Evolutionary conservation across 1,140 invertebrate species (phyloP).

Genomic region (Druon quercuslanigerum): DNA sequence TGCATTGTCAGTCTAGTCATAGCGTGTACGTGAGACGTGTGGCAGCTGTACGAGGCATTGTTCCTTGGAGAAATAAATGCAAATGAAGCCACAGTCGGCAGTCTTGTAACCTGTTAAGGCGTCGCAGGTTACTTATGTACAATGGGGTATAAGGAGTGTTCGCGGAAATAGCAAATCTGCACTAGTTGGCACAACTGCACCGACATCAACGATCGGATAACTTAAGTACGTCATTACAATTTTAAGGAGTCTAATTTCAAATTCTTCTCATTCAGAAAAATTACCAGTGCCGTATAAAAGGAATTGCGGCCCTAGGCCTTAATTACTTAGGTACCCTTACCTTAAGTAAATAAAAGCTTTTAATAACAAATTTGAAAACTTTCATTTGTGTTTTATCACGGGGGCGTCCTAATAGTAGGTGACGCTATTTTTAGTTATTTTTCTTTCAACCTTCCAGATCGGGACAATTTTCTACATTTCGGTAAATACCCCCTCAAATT

Average conservation of each 20-base stretch:
- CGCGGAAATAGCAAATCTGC: conserved; percentile 10
- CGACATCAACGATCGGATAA: background rate
- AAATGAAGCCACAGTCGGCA: conserved; percentile 24
- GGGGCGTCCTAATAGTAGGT: no score
- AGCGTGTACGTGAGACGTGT: conserved; percentile 26
- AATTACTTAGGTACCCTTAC: no score
- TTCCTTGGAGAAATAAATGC: conserved; percentile 30
- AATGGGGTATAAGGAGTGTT: conserved; percentile 10
- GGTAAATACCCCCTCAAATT: no score
- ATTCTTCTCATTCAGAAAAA: background rate
- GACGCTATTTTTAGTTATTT: no score
- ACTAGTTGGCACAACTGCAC: conserved; percentile 14
- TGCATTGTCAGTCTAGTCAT: conserved; percentile 3
- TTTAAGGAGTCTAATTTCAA: background rate
- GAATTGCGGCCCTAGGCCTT: no score
- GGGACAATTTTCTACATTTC: no score
- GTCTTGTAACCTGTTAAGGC: conserved; percentile 28
- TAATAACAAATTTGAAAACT: no score
- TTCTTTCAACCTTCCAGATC: no score
- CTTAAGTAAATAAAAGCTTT: no score
- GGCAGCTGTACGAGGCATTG: conserved; percentile 35
- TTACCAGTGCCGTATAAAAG: background rate
- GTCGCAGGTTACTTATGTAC: conserved; percentile 26
- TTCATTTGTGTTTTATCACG: no score
- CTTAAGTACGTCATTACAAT: background rate